Evolutionary conservation across 53 echinoderm and acorn worm species (phyloP), one percentile per base, ranked within the genome.

Genomic region (Hippasteria phrygiana): DNA sequence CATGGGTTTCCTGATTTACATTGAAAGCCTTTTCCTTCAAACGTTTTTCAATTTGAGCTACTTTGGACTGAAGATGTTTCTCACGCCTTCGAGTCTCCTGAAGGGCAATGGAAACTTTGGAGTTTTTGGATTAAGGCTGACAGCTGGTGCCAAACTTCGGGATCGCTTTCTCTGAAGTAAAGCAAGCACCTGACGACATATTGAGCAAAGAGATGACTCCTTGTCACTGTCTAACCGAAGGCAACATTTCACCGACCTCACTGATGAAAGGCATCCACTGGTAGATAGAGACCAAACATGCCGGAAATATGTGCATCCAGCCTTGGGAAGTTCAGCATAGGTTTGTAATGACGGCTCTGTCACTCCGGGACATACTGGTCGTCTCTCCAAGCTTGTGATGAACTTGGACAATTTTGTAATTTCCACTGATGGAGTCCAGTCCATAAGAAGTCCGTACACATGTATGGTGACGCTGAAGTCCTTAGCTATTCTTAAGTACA

Each of bases 81-180:
- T 38, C 72, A 31, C 34, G 33, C 35, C 67, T 66, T 32, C 67
- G 67, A 66, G 32, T 33, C 33, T 66, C 29, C 20, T 66, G 67
- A 31, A 72, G 72, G 72, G 72, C 42, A 72, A 72, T 1, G 41
- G 72, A 11, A 72, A 72, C 40, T 72, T 72, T 72, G 38, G 72
- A 72, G 72, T 72, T 72, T 72, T 40, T 14, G 72, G 72, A 40
- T 72, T 37, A 8, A 72, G 16, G 41, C 39, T 72, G 20, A 72
- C 72, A 72, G 72, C 72, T 72, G 72, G 41, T 72, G 72, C 72
- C 72, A 72, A 72, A 37, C 72, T 72, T 72, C 72, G 28, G 72
- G 72, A 72, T 39, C 24, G 38, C 72, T 72, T 40, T 72, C 72
- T 72, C 72, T 72, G 42, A 72, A 72, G 72, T 12, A 72, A 39